phyloP scores from a whole-genome alignment of 2,888 invertebrate genomes.

The Dinocampus coccinellae region DNA sequence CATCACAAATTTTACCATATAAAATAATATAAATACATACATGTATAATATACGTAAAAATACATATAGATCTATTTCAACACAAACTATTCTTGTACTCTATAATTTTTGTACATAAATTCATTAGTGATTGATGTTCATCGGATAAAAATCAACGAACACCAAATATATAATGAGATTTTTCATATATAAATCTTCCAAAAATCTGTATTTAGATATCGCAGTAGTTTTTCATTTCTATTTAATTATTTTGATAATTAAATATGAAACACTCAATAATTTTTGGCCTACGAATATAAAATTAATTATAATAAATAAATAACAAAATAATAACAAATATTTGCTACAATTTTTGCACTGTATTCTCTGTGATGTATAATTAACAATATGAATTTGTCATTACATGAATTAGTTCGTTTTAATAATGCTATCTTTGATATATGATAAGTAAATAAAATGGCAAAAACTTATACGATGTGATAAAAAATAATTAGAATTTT shows the following conservation, averaged over 20 bases:
- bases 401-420: background rate
- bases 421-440: background rate
- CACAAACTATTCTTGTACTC: conserved; percentile 31
- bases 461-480: background rate
- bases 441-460: background rate
- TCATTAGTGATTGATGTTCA: background rate
- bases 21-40: background rate
- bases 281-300: background rate
- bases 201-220: background rate
- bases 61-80: background rate
- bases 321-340: background rate
- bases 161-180: background rate
- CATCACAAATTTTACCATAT: background rate
- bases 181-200: background rate
- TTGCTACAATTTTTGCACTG: background rate
- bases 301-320: background rate
- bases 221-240: background rate
- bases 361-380: conserved; percentile 12
- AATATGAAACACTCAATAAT: background rate
- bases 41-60: conserved; percentile 4
- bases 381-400: background rate
- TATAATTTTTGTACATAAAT: conserved; percentile 28
- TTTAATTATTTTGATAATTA: background rate
- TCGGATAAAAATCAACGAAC: background rate
- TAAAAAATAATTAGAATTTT: background rate